phyloP scores from a whole-genome alignment of 2,113 vertebrate genomes.

The Microtus ochrogaster region DNA sequence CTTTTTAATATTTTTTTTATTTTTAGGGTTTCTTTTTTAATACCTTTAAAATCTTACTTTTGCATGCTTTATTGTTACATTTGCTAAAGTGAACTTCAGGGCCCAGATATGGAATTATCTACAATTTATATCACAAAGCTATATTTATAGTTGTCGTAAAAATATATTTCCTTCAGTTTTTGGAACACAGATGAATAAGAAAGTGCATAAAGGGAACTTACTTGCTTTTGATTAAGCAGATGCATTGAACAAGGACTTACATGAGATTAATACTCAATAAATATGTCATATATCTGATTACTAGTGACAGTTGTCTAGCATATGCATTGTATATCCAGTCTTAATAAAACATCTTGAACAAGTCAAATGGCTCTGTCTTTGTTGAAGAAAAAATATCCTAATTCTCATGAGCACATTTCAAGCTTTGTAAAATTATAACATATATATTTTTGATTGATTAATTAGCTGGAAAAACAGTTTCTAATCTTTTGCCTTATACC shows the following conservation, averaged over 20 bases:
- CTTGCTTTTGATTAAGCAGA: neutral
- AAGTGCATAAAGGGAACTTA: neutral
- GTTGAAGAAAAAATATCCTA: neutral
- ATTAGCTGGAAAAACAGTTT: neutral
- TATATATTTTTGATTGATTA: slow-evolving; percentile 3
- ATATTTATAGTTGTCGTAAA: neutral
- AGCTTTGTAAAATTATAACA: neutral
- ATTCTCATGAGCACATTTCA: neutral
- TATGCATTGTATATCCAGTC: neutral
- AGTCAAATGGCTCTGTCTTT: neutral
- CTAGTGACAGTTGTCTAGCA: neutral
- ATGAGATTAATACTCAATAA: neutral
- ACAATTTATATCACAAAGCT: neutral
- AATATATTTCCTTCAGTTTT: slow-evolving; percentile 29
- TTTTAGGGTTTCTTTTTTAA: neutral
- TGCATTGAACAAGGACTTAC: neutral
- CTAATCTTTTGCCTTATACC: neutral
- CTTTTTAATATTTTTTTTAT: too few relatives aligned
- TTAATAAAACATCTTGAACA: slow-evolving; percentile 22
- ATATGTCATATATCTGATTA: neutral
- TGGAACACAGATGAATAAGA: neutral
- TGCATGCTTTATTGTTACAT: neutral
- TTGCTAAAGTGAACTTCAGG: neutral
- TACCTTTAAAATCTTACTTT: slow-evolving; percentile 41
- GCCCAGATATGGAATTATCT: neutral